Evolutionary conservation across 2,888 invertebrate genomes (phyloP), one percentile per base, ranked within the genome.

Genomic region (Amblyjoppa fuscipennis): DNA sequence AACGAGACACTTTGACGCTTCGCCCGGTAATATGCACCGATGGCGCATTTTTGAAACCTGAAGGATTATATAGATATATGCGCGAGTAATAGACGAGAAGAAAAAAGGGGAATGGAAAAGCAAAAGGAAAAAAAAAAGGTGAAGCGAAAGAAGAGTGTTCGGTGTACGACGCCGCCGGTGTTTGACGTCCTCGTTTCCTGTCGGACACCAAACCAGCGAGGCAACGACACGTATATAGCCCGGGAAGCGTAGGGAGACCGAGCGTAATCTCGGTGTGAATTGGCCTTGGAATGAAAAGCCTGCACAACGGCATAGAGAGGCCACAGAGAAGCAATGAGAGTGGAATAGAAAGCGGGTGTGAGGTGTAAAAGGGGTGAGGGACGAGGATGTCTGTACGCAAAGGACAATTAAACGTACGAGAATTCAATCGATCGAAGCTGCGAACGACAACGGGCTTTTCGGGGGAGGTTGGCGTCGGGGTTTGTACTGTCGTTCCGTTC

Each of bases 161-260:
- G 68, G 34, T 61, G 68, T 64, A 73, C 66, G 66, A 77, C 70
- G 64, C 73, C 66, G 71, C 49, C 71, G 79, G 76, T 81, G 85
- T 87, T 87, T 87, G 87, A 83, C 85, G 83, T 81, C 61, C 73
- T 76, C 85, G 77, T 87, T 87, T 87, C 81, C 83, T 73, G 83
- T 81, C 61, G 81, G 81, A 56, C 61, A 83, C 73, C 83, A 69
- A 66, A 71, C 82, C 82, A 45, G 61, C 73, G 64, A 68, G 61
- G 34, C 68, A 81, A 51, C 56, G 61, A 61, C 56, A 70, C 59
- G 59, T 13, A 25, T 59, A 28, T 28, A 76, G 64, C 28, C 25
- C 73, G 38, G 66, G 79, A 81, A 38, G 81, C 74, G 86, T 2
- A 80, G 85, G 81, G 87, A 83, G 75, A 69, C 81, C 85, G 83